A percentile compares a stretch with the other conserved stretches of the same genome.
Evolutionary conservation across 2,113 vertebrate species (phyloP).

Genomic region (Orycteropus afer): DNA sequence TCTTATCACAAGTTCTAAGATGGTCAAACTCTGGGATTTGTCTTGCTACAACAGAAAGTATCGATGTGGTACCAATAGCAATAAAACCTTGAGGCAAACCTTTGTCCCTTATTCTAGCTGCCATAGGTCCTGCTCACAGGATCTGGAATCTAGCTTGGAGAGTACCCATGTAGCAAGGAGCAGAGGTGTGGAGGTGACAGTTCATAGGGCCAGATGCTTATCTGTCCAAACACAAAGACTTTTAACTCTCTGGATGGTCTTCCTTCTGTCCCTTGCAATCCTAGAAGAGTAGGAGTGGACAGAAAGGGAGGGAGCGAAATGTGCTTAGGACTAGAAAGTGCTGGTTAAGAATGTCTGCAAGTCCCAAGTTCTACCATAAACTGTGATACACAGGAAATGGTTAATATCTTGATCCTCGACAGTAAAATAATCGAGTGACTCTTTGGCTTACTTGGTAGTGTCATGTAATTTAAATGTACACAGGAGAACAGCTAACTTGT

Average conservation of each 20-base stretch:
- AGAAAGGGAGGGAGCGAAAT: neutral
- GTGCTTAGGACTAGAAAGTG: neutral
- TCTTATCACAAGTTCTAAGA: neutral
- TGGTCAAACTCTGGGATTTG: neutral
- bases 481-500: slow-evolving; percentile 60
- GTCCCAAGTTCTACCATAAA: slow-evolving; percentile 34
- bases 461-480: slow-evolving; percentile 37
- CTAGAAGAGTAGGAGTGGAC: neutral
- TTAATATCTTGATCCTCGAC: slow-evolving; percentile 7
- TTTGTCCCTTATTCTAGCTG: slow-evolving; percentile 14
- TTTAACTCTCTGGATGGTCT: neutral
- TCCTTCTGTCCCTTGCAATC: neutral
- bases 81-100: neutral
- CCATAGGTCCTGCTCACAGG: neutral
- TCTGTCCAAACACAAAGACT: slow-evolving; percentile 20
- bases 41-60: neutral
- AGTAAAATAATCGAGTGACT: slow-evolving; percentile 32
- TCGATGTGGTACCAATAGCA: neutral
- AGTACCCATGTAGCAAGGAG: neutral
- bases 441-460: slow-evolving; percentile 25
- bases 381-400: neutral
- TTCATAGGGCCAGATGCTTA: neutral
- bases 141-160: slow-evolving; percentile 6
- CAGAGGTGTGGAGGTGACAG: neutral
- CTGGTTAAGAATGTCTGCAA: neutral